Base-by-base conservation (phyloP, 2,113 vertebrate species). In the Speoplatyrhinus poulsoni region DNA sequence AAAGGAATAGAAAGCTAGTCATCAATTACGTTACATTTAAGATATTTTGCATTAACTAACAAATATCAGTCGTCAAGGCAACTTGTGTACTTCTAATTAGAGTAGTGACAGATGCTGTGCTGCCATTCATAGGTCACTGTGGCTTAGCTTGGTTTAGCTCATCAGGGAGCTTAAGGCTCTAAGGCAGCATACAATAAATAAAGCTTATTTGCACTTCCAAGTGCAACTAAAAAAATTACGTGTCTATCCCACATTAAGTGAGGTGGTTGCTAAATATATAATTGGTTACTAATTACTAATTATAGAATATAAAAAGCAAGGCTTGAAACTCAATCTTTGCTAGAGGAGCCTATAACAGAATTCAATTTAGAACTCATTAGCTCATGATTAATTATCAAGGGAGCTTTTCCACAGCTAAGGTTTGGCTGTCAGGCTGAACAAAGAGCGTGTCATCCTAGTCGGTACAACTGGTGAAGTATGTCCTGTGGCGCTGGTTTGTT, bases 161-260 rank as follows among this genome's bases (percentile, higher is more conserved):
- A 76, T 79, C 70, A 56, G 69, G 64, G 58, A 63, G 70, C 57
- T 84, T 77, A 73, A 84, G 76, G 75, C 72, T 72, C 68, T 76
- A 77, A 68, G 72, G 78, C 66, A 79, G 80, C 63, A 61, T 79
- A 78, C 83, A 85, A 73, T 72, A 78, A 78, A 83, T 88, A 80
- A 88, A 89, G 78, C 81, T 72, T 81, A 82, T 87, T 82, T 85
- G 71, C 79, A 63, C 67, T 73, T 67, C 46, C 36, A 67, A 77
- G 73, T 41, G 64, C 84, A 79, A 64, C 79, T 77, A 50, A 70
- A 79, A 26, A 26, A 26, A 26, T 16, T 55, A 12, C 55, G 1
- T 41, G 15, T 4, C 26, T 26, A 12, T 68, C 56, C 65, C 12
- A 47, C 9, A 36, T 62, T 1, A 41, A 1, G 8, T 9, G 15